phyloP scores from a whole-genome alignment of 2,888 invertebrate genomes.

The Philopedon plagiatum region DNA sequence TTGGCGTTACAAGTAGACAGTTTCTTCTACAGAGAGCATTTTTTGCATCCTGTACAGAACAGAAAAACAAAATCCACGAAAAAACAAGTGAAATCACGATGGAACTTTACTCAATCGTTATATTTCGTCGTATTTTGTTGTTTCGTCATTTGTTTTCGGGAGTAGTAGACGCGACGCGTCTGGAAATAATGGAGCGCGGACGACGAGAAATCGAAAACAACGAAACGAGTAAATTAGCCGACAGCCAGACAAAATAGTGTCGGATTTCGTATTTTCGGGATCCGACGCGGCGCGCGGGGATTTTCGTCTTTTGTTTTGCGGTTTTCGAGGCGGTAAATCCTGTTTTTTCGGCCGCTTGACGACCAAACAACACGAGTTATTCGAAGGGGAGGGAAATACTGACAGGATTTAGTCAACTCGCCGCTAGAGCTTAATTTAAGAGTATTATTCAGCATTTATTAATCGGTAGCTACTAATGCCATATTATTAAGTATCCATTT shows the following conservation, averaged over 20 bases:
- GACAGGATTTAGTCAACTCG: neutral
- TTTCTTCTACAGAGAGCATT: too few species aligned
- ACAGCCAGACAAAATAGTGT: conserved; percentile 26
- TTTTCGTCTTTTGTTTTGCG: conserved; percentile 15
- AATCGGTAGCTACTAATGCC: too few species aligned
- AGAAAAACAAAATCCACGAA: neutral
- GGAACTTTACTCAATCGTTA: neutral
- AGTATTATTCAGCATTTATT: too few species aligned
- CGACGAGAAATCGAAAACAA: conserved; percentile 10
- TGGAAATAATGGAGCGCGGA: neutral
- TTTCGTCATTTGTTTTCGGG: conserved; percentile 10
- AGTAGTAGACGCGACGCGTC: neutral
- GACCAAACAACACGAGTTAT: neutral
- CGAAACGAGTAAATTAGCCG: conserved; percentile 14
- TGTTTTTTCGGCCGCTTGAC: neutral
- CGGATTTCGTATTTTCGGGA: conserved; percentile 17
- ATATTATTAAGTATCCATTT: too few species aligned
- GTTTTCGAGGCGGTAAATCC: neutral
- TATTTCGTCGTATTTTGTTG: neutral
- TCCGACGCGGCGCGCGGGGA: neutral
- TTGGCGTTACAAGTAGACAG: too few species aligned
- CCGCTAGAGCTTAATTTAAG: too few species aligned
- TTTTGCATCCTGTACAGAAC: too few species aligned
- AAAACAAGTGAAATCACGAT: neutral
- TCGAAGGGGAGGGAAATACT: neutral